A percentile compares a stretch with the other conserved stretches of the same genome.
Conservation (phyloP, 2,888 invertebrate genomes). For the Limenitis camilla region DNA sequence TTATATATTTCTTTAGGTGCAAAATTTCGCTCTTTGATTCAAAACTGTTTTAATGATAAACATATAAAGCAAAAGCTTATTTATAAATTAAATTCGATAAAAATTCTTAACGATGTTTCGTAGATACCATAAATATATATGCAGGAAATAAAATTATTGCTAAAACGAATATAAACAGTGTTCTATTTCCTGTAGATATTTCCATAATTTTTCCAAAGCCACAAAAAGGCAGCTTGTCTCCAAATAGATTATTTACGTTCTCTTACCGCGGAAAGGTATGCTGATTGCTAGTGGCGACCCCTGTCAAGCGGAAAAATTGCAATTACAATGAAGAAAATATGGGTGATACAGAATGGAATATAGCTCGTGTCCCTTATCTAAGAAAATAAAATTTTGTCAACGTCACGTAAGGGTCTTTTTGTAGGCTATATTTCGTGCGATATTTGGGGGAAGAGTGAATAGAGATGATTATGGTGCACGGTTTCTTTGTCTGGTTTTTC, state of each 20-base stretch:
- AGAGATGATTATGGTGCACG: conserved; percentile 5
- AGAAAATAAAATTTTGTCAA: conserved; percentile 19
- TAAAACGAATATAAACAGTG: too few species aligned
- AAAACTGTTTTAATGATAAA: too few species aligned
- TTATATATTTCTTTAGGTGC: too few species aligned
- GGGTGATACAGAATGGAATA: conserved; percentile 13
- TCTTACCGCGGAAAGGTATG: conserved; percentile 44
- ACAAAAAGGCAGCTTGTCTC: conserved; percentile 48
- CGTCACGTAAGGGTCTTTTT: conserved; percentile 12
- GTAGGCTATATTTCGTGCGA: conserved; percentile 5
- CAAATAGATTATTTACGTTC: conserved; percentile 64
- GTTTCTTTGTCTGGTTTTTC: not conserved
- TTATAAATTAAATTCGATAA: too few species aligned
- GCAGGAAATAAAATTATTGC: too few species aligned
- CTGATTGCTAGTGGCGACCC: conserved; percentile 45
- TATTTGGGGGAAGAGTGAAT: conserved; percentile 4
- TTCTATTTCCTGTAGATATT: too few species aligned
- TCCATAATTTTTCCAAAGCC: conserved; percentile 40
- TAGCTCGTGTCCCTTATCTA: conserved; percentile 11
- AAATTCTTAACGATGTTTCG: too few species aligned
- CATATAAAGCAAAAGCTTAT: too few species aligned
- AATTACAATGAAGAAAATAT: conserved; percentile 26
- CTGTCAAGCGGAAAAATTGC: conserved; percentile 32
- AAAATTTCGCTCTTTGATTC: too few species aligned
- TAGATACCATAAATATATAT: too few species aligned